Evolutionary conservation across 2,888 invertebrate species (phyloP), one percentile per base, ranked within the genome.

Genomic region (Boloria selene): DNA sequence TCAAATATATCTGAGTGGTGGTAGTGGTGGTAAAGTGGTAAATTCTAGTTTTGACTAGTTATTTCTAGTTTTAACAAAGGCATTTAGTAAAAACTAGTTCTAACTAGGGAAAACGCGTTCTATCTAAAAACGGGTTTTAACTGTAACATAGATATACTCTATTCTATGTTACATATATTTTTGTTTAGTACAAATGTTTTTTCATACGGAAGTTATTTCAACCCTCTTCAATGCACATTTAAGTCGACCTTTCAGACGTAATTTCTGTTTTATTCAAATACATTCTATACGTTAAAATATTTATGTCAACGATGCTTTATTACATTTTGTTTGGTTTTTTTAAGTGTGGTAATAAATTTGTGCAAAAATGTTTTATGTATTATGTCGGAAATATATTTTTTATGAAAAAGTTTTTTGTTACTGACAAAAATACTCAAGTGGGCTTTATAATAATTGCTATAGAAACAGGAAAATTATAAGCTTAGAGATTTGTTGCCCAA

Each of bases 241-340:
- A 56, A 45, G 22, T 13, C 45, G n/a, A 22, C 44, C 56, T 2
- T 56, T 56, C n/a, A 2, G 4, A 18, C 18, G 44, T 45, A n/a
- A n/a, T 45, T 45, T 56, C 10, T n/a, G 44, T n/a, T 56, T 10
- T 56, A 45, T 56, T 22, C 56, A 45, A 45, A 56, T 56, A 56
- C 7, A 44, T 45, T 56, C 22, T 56, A 56, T 56, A n/a, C 22
- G n/a, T 13, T 56, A 22, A 45, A 38, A 56, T 56, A 45, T 45
- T 22, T 45, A 56, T 45, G 44, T 18, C 45, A 22, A 56, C n/a
- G 44, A 56, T 22, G 22, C 22, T 56, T 56, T 56, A 56, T 56
- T 56, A 56, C 22, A 56, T 56, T 56, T 56, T 45, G 10, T 56
- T 56, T 56, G 45, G 44, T 56, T 14, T 22, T 22, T 45, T 56